phyloP scores from a whole-genome alignment of 2,888 invertebrate species.

The Aplocera efformata region DNA sequence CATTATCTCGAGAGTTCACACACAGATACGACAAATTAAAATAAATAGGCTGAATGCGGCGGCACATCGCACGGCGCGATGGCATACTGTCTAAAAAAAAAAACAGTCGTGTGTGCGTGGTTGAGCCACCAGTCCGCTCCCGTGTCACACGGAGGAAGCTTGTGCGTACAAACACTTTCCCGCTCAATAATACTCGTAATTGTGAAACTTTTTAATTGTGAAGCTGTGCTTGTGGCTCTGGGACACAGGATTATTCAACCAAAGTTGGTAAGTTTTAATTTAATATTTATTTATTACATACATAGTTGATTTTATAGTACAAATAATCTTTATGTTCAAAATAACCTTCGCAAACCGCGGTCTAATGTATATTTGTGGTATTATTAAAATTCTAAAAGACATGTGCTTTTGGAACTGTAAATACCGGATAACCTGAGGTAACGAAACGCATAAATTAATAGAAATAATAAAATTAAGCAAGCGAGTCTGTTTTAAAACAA shows the following conservation, averaged over 20 bases:
- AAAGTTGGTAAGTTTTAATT: slow-evolving; percentile 6
- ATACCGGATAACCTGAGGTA: too few species aligned
- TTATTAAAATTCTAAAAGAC: too few species aligned
- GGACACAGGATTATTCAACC: slow-evolving; percentile 1
- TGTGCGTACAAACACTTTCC: slow-evolving; percentile 37
- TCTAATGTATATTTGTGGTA: too few species aligned
- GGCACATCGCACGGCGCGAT: slow-evolving; percentile 36
- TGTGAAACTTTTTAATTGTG: slow-evolving; percentile 23
- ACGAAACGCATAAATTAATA: too few species aligned
- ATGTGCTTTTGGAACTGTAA: too few species aligned
- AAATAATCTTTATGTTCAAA: neutral
- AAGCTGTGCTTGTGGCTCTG: slow-evolving; percentile 33
- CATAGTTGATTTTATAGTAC: too few species aligned
- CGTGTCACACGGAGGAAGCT: slow-evolving; percentile 44
- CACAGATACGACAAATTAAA: slow-evolving; percentile 45
- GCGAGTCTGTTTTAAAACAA: too few species aligned
- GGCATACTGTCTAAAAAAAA: slow-evolving; percentile 45
- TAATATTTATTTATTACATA: neutral
- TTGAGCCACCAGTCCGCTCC: slow-evolving; percentile 47
- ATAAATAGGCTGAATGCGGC: slow-evolving; percentile 50
- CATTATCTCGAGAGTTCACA: slow-evolving; percentile 47
- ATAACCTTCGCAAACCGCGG: neutral
- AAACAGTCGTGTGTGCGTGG: slow-evolving; percentile 21
- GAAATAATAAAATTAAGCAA: too few species aligned
- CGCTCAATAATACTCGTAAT: slow-evolving; percentile 36